These are phyloP conservation scores for Lochmaea capreae DNA, from an alignment of 2,888 invertebrate genomes.

Conservation along the genomic window DNA sequence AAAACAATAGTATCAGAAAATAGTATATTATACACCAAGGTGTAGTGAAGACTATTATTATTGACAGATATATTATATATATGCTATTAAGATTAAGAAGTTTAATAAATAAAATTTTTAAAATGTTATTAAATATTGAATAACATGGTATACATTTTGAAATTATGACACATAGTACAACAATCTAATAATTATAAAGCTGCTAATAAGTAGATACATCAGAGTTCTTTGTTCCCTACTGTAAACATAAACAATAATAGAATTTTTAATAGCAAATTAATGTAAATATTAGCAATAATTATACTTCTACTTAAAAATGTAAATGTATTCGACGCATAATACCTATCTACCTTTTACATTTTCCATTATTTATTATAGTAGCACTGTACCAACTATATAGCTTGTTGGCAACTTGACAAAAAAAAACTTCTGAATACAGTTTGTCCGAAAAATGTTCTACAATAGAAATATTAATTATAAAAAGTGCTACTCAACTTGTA, in stretches of 20 bases:
- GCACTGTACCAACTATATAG: neutral
- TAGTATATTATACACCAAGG: too few species aligned
- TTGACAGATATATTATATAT: too few species aligned
- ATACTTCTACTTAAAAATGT: constrained; percentile 21
- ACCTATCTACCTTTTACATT: constrained; percentile 11
- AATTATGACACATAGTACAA: neutral
- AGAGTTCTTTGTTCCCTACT: constrained; percentile 38
- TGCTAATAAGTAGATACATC: neutral
- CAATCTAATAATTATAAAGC: neutral
- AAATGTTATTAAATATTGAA: neutral
- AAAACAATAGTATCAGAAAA: too few species aligned
- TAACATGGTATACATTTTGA: neutral
- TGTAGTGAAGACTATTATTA: too few species aligned
- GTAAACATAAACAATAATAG: constrained; percentile 38
- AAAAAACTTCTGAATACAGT: too few species aligned
- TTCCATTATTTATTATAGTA: constrained; percentile 9
- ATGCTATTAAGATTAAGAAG: too few species aligned
- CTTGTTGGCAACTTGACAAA: neutral
- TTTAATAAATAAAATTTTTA: too few species aligned
- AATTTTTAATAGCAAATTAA: constrained; percentile 33
- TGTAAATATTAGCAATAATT: constrained; percentile 33
- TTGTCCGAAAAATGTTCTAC: too few species aligned
- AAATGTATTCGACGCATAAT: constrained; percentile 21
- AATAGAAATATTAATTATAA: too few species aligned
- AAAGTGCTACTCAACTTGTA: too few species aligned